These are phyloP conservation scores for Petrocephalus zakoni DNA, from an alignment of 2,113 vertebrate genomes.

Conservation along the genomic window DNA sequence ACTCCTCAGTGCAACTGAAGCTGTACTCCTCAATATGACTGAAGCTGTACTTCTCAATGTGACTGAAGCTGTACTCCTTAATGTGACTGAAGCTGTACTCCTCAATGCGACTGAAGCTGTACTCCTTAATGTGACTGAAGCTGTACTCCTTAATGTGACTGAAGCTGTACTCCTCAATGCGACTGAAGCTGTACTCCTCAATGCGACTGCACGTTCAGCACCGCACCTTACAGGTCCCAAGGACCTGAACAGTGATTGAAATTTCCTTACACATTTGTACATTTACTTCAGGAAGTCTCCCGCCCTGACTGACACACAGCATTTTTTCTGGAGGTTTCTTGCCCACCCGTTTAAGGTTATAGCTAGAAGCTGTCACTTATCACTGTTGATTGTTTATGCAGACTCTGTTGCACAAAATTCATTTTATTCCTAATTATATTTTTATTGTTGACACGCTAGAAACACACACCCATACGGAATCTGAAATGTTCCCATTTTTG, in stretches of 20 bases:
- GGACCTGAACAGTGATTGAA: neutral
- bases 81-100: too few species aligned
- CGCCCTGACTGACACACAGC: neutral
- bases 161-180: too few species aligned
- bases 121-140: neutral
- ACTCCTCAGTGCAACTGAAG: too few species aligned
- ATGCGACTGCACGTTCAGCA: neutral
- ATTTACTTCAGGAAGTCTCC: neutral
- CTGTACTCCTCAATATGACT: too few species aligned
- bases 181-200: neutral
- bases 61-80: neutral
- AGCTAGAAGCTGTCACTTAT: neutral
- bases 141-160: too few species aligned
- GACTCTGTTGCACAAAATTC: neutral
- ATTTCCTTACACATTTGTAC: neutral
- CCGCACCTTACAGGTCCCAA: neutral
- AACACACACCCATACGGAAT: neutral
- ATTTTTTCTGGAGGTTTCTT: neutral
- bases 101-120: too few species aligned
- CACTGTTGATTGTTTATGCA: neutral
- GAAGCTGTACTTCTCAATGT: too few species aligned
- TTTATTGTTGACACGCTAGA: neutral
- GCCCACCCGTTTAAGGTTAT: neutral
- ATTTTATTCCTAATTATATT: neutral
- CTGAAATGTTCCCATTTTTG: neutral